Evolutionary conservation across 2,888 invertebrate species (phyloP).

Genomic region (Drosophila gaucha): DNA sequence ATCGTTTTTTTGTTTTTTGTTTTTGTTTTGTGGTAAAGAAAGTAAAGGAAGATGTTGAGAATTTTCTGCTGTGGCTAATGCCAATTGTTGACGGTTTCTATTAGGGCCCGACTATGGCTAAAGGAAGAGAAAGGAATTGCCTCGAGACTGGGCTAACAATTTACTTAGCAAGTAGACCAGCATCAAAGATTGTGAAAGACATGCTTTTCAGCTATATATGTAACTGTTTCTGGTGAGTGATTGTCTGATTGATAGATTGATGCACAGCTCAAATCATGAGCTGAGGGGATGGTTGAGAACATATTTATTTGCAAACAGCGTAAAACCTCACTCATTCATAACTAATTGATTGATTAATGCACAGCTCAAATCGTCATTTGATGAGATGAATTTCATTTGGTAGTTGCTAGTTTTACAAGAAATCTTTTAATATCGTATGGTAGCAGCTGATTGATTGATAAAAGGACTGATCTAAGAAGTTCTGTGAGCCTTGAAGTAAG

Average conservation of each 20-base stretch:
- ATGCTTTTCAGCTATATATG: neutral
- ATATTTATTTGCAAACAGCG: too few species aligned
- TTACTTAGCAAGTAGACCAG: constrained; percentile 13
- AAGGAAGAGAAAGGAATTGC: constrained; percentile 45
- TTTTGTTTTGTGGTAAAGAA: constrained; percentile 56
- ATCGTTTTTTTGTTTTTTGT: constrained; percentile 16
- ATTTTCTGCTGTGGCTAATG: constrained; percentile 11
- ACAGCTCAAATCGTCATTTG: neutral
- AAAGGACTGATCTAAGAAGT: too few species aligned
- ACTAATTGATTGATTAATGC: neutral
- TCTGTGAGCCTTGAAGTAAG: too few species aligned
- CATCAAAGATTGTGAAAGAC: neutral
- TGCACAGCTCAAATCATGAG: neutral
- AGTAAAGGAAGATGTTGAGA: constrained; percentile 55
- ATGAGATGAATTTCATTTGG: neutral
- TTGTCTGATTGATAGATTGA: neutral
- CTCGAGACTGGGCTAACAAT: constrained; percentile 4
- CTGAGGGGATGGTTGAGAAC: neutral
- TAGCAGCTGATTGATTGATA: too few species aligned
- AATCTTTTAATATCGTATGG: too few species aligned
- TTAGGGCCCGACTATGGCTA: constrained; percentile 14
- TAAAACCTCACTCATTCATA: too few species aligned
- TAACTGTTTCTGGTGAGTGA: neutral
- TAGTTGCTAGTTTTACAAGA: too few species aligned
- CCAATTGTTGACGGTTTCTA: constrained; percentile 23